Conservation (phyloP, 2,888 invertebrate species). For the Ochropacha duplaris region DNA sequence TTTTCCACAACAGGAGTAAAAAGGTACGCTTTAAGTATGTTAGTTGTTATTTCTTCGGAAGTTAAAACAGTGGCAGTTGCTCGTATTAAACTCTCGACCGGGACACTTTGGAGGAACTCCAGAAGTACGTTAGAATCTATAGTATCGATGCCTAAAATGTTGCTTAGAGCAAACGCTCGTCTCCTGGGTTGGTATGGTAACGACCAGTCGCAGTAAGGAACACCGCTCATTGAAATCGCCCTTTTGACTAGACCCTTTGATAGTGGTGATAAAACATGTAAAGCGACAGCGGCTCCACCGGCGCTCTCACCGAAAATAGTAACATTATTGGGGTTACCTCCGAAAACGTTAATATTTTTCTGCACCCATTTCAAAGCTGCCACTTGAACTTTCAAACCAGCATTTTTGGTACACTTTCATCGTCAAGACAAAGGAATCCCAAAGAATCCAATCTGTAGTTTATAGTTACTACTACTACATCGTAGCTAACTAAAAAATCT, state of each 20-base stretch:
- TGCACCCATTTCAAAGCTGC: slow-evolving; percentile 51
- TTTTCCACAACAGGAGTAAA: slow-evolving; percentile 47
- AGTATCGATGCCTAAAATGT: slow-evolving; percentile 43
- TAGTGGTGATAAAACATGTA: slow-evolving; percentile 53
- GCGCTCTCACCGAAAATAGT: slow-evolving; percentile 57
- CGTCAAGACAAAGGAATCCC: slow-evolving; percentile 80
- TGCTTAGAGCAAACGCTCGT: slow-evolving; percentile 45
- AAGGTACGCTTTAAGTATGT: slow-evolving; percentile 27
- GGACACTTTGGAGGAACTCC: slow-evolving; percentile 42
- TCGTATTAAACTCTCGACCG: slow-evolving; percentile 33
- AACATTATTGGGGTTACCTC: slow-evolving; percentile 46
- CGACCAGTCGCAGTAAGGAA: slow-evolving; percentile 42
- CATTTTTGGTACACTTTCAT: slow-evolving; percentile 81
- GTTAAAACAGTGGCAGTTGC: slow-evolving; percentile 25
- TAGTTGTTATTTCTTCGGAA: slow-evolving; percentile 24
- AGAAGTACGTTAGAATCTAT: slow-evolving; percentile 39
- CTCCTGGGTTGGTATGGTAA: slow-evolving; percentile 33
- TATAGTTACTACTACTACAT: slow-evolving; percentile 79
- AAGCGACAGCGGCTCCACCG: slow-evolving; percentile 43
- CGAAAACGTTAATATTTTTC: slow-evolving; percentile 45
- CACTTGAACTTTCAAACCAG: slow-evolving; percentile 72
- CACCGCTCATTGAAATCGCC: slow-evolving; percentile 58
- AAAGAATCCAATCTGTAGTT: slow-evolving; percentile 80
- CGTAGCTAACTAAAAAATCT: slow-evolving; percentile 77
- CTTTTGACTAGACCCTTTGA: slow-evolving; percentile 53